These are phyloP conservation scores for Erythrocercus mccallii DNA, from an alignment of 2,113 vertebrate genomes.

Conservation along the genomic window DNA sequence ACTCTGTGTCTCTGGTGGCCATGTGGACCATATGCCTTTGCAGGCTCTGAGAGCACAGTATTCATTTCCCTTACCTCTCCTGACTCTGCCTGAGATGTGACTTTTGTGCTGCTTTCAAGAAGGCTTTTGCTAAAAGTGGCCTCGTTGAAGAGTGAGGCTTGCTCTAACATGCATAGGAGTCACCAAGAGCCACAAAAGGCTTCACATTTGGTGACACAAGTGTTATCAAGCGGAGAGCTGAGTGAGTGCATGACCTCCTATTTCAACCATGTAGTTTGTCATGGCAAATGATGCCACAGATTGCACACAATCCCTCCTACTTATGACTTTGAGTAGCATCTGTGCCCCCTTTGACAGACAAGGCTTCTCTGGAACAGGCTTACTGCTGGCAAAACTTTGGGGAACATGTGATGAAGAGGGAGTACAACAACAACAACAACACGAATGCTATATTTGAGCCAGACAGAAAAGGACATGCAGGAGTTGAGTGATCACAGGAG, in stretches of 20 bases:
- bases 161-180: fast-evolving
- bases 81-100: neutral
- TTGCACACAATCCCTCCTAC: neutral
- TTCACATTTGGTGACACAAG: neutral
- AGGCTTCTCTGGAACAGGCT: neutral
- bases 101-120: neutral
- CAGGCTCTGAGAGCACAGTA: neutral
- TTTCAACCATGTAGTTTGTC: neutral
- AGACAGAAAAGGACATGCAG: neutral
- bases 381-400: neutral
- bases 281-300: neutral
- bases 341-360: neutral
- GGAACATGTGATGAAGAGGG: neutral
- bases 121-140: neutral
- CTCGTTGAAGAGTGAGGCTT: fast-evolving
- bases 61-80: neutral
- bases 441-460: neutral
- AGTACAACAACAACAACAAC: neutral
- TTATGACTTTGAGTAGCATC: neutral
- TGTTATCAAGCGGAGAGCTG: fast-evolving
- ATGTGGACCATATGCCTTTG: neutral
- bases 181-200: neutral
- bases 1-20: fast-evolving
- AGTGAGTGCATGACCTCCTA: neutral
- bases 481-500: neutral